Conservation (phyloP, 2,113 vertebrate species). For the Chaetodon trifascialis region DNA sequence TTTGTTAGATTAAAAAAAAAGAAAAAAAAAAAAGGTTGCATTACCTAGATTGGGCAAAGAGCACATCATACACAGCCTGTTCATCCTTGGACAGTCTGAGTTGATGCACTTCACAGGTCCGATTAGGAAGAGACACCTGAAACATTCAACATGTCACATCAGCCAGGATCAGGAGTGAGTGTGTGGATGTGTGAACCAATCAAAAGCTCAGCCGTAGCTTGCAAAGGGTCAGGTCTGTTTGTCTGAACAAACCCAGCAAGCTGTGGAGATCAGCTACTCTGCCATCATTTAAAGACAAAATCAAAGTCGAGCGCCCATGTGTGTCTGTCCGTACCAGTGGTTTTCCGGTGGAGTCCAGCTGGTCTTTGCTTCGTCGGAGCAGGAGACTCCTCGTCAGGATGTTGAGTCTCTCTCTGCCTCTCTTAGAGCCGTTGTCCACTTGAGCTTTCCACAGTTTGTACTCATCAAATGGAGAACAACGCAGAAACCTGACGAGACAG, state of each 20-base stretch:
- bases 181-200: not conserved
- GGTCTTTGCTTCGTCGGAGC: conserved; percentile 91
- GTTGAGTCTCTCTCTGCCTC: conserved; percentile 91
- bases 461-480: conserved; percentile 94
- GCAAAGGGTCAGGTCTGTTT: not conserved
- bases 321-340: conserved; percentile 87
- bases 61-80: conserved; percentile 89
- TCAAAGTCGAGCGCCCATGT: not conserved
- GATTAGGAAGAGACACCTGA: conserved; percentile 90
- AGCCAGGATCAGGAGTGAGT: not conserved
- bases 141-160: conserved; percentile 10
- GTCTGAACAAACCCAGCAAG: not conserved
- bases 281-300: not conserved
- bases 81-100: conserved; percentile 92
- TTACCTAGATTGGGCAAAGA: conserved; percentile 93
- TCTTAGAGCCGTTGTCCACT: conserved; percentile 93
- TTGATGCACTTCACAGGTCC: conserved; percentile 85
- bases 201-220: not conserved
- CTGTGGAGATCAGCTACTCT: not conserved
- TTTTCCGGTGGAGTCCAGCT: conserved; percentile 88
- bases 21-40: not conserved
- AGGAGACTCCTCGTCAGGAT: conserved; percentile 92
- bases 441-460: conserved; percentile 94
- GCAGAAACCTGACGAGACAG: conserved; percentile 89
- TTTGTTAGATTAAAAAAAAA: not conserved